phyloP scores from a whole-genome alignment of 2,797 vertebrate genomes.

The Myripristis murdjan region DNA sequence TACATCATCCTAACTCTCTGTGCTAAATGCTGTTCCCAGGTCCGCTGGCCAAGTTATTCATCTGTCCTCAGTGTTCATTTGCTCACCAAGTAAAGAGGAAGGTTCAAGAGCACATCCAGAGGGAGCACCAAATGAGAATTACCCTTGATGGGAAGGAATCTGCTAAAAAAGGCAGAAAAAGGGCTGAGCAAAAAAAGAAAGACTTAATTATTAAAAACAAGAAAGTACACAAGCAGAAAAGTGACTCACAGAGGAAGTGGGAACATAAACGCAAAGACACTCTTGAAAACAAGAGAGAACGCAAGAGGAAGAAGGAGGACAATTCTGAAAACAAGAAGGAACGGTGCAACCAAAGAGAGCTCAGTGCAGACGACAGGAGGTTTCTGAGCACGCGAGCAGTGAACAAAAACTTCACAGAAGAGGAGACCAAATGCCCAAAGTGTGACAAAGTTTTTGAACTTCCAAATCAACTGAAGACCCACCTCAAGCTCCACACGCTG shows the following conservation, averaged over 20 bases:
- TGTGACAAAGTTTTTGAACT: constrained; percentile 74
- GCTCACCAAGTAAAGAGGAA: constrained; percentile 52
- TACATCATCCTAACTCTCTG: background rate
- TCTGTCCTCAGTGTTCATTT: constrained; percentile 68
- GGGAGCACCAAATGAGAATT: constrained; percentile 19
- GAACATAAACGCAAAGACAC: constrained; percentile 19
- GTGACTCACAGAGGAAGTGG: background rate
- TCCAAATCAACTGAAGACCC: constrained; percentile 71
- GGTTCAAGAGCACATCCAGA: constrained; percentile 65
- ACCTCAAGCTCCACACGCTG: constrained; percentile 70
- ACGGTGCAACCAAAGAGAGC: constrained; percentile 11
- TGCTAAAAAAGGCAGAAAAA: constrained; percentile 18
- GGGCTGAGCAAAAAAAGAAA: constrained; percentile 11
- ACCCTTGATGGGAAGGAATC: background rate
- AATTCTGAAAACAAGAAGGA: constrained; percentile 57
- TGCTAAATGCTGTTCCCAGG: constrained; percentile 51
- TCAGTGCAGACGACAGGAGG: constrained; percentile 57
- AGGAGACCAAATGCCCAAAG: constrained; percentile 61
- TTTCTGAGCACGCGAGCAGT: constrained; percentile 62
- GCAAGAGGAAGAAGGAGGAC: constrained; percentile 44
- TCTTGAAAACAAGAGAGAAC: constrained; percentile 26
- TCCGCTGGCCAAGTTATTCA: constrained; percentile 47
- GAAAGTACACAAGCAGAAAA: constrained; percentile 8
- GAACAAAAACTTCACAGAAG: constrained; percentile 59
- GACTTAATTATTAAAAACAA: constrained; percentile 2